phyloP scores from a whole-genome alignment of 1,140 invertebrate species.

The Cataglyphis hispanica region DNA sequence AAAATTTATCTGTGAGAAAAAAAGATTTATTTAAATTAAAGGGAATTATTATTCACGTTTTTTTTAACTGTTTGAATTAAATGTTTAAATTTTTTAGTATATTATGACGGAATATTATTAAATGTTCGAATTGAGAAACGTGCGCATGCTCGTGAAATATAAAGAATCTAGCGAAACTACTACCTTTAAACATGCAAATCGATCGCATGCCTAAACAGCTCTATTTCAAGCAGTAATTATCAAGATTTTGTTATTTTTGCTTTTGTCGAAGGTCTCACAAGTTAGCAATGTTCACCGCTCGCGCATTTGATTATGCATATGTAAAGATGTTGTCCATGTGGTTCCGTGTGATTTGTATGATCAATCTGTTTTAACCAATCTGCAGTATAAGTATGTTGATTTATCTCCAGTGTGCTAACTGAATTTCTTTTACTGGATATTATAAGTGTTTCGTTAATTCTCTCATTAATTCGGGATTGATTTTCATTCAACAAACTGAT shows the following conservation, averaged over 20 bases:
- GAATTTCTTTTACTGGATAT: neutral
- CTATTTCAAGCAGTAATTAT: constrained; percentile 70
- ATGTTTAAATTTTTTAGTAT: too few species aligned
- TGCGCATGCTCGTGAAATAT: constrained; percentile 65
- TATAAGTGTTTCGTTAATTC: neutral
- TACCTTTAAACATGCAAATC: constrained; percentile 62
- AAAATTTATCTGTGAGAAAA: neutral
- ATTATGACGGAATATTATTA: neutral
- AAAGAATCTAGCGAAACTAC: constrained; percentile 56
- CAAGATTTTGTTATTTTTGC: constrained; percentile 65
- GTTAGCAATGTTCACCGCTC: constrained; percentile 12
- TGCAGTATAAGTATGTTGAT: constrained; percentile 13
- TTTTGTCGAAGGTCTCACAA: constrained; percentile 49
- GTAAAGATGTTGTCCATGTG: constrained; percentile 26
- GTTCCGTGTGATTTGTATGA: constrained; percentile 25
- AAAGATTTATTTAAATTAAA: too few species aligned
- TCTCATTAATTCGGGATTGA: neutral
- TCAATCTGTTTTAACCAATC: neutral
- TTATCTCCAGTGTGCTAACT: neutral
- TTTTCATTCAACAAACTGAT: neutral
- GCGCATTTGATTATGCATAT: constrained; percentile 21
- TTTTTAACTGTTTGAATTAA: too few species aligned
- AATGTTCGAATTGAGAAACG: constrained; percentile 43
- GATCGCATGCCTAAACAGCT: constrained; percentile 73
- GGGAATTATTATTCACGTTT: neutral